These are phyloP conservation scores for Hermodice carunculata DNA, from an alignment of 2,888 invertebrate species.

Conservation along the genomic window DNA sequence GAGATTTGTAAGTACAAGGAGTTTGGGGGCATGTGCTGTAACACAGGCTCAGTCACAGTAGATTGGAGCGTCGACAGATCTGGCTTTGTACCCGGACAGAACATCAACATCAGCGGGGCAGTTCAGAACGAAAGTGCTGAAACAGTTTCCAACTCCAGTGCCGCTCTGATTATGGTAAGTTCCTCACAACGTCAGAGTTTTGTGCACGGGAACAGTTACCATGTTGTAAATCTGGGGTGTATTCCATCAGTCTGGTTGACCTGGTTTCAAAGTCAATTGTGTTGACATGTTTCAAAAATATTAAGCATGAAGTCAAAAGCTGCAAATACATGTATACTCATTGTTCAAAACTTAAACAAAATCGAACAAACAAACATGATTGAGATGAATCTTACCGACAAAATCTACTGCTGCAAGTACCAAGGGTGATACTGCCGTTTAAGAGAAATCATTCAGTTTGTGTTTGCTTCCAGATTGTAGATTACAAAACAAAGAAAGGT, in stretches of 20 bases:
- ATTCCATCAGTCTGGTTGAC: too few species aligned
- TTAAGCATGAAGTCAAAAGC: too few species aligned
- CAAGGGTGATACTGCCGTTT: too few species aligned
- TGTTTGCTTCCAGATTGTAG: slow-evolving; percentile 27
- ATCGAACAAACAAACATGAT: too few species aligned
- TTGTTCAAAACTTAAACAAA: too few species aligned
- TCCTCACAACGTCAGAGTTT: not conserved
- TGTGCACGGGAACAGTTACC: too few species aligned
- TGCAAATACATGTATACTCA: too few species aligned
- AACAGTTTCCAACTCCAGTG: slow-evolving; percentile 33
- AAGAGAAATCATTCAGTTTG: not conserved
- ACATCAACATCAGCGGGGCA: slow-evolving; percentile 59
- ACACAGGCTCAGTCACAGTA: slow-evolving; percentile 55
- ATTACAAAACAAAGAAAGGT: slow-evolving; percentile 42
- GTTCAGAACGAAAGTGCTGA: slow-evolving; percentile 71
- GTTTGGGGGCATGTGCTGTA: slow-evolving; percentile 52
- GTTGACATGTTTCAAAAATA: too few species aligned
- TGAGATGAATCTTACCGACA: not conserved
- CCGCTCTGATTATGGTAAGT: slow-evolving; percentile 40
- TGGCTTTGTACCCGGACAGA: slow-evolving; percentile 64
- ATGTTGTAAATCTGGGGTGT: too few species aligned
- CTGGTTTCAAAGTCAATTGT: too few species aligned
- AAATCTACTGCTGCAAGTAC: not conserved
- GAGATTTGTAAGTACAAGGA: slow-evolving; percentile 48
- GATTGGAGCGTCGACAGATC: slow-evolving; percentile 51